A percentile compares a stretch with the other conserved stretches of the same genome.
Conservation (phyloP, 1,140 invertebrate species). For the Dendrolimus punctatus region DNA sequence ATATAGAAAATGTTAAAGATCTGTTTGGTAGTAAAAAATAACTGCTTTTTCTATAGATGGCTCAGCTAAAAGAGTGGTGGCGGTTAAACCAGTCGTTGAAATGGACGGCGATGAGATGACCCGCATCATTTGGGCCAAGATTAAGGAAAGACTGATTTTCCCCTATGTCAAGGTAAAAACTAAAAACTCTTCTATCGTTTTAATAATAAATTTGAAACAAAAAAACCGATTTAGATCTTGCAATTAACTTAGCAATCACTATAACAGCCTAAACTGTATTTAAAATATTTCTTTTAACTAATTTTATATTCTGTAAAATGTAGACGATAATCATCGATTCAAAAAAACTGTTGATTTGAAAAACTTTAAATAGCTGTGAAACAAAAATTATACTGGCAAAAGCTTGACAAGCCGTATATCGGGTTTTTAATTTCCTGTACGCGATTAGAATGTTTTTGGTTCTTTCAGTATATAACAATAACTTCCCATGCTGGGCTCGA, state of each 20-base stretch:
- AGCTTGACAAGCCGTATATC: too few relatives aligned
- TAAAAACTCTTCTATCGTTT: neutral
- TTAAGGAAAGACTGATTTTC: conserved; percentile 90
- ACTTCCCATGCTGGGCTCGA: too few relatives aligned
- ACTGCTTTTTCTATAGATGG: conserved; percentile 65
- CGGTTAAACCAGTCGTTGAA: conserved; percentile 86
- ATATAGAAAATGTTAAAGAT: neutral
- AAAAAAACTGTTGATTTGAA: too few relatives aligned
- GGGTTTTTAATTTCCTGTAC: too few relatives aligned
- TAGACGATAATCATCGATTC: too few relatives aligned
- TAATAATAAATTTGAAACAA: neutral
- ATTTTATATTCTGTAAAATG: too few relatives aligned
- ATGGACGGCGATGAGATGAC: conserved; percentile 96
- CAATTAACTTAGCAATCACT: neutral
- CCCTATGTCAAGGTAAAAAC: conserved; percentile 85
- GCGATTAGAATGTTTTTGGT: too few relatives aligned
- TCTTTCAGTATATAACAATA: too few relatives aligned
- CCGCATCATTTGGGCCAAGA: conserved; percentile 91
- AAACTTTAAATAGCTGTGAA: too few relatives aligned
- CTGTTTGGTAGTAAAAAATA: conserved; percentile 2
- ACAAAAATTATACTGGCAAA: too few relatives aligned
- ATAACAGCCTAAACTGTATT: too few relatives aligned
- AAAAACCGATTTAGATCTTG: neutral
- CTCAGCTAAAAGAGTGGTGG: conserved; percentile 75
- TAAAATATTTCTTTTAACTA: too few relatives aligned